Conservation (phyloP, 2,888 invertebrate genomes). For the Laothoe populi region DNA sequence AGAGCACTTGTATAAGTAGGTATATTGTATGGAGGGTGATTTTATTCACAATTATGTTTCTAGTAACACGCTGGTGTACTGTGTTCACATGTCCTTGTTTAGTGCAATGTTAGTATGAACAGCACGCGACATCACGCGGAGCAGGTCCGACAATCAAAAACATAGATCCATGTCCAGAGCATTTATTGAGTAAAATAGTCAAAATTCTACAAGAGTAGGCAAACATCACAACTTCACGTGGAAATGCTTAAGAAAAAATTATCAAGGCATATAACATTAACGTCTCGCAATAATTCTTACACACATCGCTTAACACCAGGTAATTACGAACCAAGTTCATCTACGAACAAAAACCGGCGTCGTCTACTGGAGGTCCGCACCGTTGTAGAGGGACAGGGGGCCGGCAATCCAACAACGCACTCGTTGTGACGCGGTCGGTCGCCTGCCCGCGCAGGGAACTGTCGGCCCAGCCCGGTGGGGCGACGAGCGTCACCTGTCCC, state of each 20-base stretch:
- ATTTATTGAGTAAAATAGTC: constrained; percentile 84
- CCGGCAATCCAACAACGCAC: constrained; percentile 83
- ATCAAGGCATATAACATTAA: constrained; percentile 78
- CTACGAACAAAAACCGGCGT: constrained; percentile 46
- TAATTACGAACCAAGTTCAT: constrained; percentile 21
- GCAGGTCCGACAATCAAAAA: constrained; percentile 29
- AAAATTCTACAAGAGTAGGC: constrained; percentile 84
- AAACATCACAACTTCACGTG: constrained; percentile 83
- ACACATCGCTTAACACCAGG: constrained; percentile 64
- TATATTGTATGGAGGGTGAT: too few relatives aligned
- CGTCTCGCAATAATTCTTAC: constrained; percentile 60
- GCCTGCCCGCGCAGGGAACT: constrained; percentile 83
- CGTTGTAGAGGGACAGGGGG: constrained; percentile 72
- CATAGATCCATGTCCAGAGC: constrained; percentile 70
- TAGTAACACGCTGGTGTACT: neutral
- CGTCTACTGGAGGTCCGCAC: neutral
- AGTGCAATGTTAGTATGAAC: constrained; percentile 21
- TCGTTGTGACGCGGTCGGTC: constrained; percentile 77
- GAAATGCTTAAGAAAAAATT: constrained; percentile 77
- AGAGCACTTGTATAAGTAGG: too few relatives aligned
- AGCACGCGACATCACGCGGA: constrained; percentile 18
- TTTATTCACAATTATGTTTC: neutral
- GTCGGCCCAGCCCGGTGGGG: constrained; percentile 78
- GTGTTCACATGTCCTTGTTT: neutral
- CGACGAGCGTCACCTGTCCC: constrained; percentile 61